Evolutionary conservation across 92 coral and sea anemone species (phyloP), one percentile per base, ranked within the genome.

Genomic region (Isaurus tuberculatus): DNA sequence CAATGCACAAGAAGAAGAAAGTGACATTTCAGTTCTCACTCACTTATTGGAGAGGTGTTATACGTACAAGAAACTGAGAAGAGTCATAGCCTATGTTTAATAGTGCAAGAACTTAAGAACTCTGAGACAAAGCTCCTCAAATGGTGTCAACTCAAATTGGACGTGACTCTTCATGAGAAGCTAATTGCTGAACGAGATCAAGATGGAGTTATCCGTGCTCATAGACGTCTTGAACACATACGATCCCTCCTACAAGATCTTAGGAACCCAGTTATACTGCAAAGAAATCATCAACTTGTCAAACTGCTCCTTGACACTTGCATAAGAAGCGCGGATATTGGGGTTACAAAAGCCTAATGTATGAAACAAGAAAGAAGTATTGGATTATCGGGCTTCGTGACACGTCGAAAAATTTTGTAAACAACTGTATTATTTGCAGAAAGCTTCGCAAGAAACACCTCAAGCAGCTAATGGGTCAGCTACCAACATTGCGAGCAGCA

Each of bases 401-500:
- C 28, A 74, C 68, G 81, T 33, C 86, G 16, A 89, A 66, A 44
- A n/a, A 25, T 0, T 72, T 89, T 28, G 82, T 80, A 1, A 71
- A 48, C 22, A 73, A 49, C 4, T 89, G 92, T 29, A 78, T 87
- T 33, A 55, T 23, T 29, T 87, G 89, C 58, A 77, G 84, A 44
- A 87, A 86, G 64, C 64, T 83, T 17, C 84, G 85, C 32, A 61
- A 66, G 66, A 80, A 80, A 46, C 90, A 88, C 30, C 81, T 90
- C 3, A 85, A 81, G 11, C 92, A 90, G 58, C 65, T 90, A 29
- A 82, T 86, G 92, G 92, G 90, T 6, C 90, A 90, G 69, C 9
- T 90, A 13, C 92, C 92, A 33, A 90, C 80, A 36, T 75, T 90
- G 5, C 84, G 90, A 3, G 85, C 65, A 5, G 88, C 87, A 20